Evolutionary conservation across 2,113 vertebrate species (phyloP), one percentile per base, ranked within the genome.

Genomic region (Burhinus bistriatus): DNA sequence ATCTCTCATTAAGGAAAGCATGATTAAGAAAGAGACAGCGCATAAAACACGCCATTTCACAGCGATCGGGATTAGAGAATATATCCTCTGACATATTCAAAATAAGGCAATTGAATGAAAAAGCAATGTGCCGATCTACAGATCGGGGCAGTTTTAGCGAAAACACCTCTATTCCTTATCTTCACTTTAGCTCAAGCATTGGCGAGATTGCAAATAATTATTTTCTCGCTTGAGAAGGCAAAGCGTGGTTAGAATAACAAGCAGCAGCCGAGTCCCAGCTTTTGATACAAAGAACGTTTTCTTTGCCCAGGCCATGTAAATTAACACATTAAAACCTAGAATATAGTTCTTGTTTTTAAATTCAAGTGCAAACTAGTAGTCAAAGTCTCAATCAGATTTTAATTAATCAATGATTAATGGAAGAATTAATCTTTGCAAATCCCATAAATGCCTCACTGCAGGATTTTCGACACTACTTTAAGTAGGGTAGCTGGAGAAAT

Each of bases 161-260:
- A 49, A 93, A 70, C 76, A 72, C 12, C 87, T 62, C 72, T 36
- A 20, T 21, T 57, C 66, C 62, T 95, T 49, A 93, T 87, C 59
- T 90, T 22, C 49, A 12, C 78, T 83, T 49, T 4, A 90, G 58
- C 82, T 83, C 72, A 26, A 73, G 78, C 71, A 5, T 1, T 70
- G 91, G 73, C 2, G 40, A 91, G 84, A 95, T 38, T 47, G 73
- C 70, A 94, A 87, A 88, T 57, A 87, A 95, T 70, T 72, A 85
- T 42, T 45, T 87, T 51, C 90, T 94, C 1, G 27, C 75, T 83
- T 42, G 81, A 93, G 87, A 85, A 89, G 75, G 66, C 58, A 88
- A 80, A 65, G 59, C 75, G 29, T 23, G 81, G 81, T 34, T 26
- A 19, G 93, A 96, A 84, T 76, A 91, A 76, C 66, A 92, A 95